These are phyloP conservation scores for Stenotaenia linearis DNA, from an alignment of 2,888 invertebrate genomes.

Conservation along the genomic window DNA sequence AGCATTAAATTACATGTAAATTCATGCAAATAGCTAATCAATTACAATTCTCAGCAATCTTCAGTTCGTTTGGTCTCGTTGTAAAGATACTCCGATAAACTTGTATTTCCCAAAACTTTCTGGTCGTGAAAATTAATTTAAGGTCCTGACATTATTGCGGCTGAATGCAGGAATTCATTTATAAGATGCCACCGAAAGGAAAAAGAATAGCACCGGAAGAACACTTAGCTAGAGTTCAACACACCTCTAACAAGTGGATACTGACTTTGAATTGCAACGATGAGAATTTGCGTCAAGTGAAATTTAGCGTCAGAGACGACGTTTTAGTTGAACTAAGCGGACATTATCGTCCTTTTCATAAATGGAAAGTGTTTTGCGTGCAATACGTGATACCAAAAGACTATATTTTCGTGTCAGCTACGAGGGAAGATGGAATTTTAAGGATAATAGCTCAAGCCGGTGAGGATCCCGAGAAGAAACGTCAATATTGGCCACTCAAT, in stretches of 20 bases:
- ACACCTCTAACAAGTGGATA: background rate
- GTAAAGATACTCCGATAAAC: no score
- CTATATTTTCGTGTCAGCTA: background rate
- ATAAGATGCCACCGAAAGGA: background rate
- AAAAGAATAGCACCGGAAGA: background rate
- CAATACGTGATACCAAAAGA: background rate
- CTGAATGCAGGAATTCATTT: background rate
- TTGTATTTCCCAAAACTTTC: no score
- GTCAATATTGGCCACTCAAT: background rate
- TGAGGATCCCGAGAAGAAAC: background rate
- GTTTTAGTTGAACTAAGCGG: background rate
- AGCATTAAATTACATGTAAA: no score
- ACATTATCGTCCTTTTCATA: background rate
- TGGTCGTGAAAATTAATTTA: no score
- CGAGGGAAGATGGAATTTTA: background rate
- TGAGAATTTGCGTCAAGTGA: background rate
- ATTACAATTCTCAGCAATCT: background rate
- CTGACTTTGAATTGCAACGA: background rate
- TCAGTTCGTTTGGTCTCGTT: background rate
- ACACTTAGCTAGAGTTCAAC: background rate
- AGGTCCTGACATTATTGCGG: background rate
- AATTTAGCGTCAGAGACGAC: background rate
- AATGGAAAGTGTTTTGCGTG: conserved; percentile 7
- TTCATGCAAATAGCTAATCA: no score
- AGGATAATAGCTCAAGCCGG: background rate